Conservation (phyloP, 2,888 invertebrate species). For the Holacanthella duospinosa region DNA sequence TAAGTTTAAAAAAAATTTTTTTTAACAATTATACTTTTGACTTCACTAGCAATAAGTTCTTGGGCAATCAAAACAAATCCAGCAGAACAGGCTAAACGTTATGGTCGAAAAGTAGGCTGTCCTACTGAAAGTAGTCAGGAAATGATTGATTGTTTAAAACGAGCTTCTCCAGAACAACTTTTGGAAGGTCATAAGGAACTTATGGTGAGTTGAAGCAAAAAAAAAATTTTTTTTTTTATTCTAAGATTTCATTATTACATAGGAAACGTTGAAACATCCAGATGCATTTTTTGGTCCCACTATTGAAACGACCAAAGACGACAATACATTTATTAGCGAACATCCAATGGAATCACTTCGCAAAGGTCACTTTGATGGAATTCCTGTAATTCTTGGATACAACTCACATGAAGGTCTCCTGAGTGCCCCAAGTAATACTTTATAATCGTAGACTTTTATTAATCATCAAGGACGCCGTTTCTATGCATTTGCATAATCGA, state of each 20-base stretch:
- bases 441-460: no score
- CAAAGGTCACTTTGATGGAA: background rate
- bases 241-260: background rate
- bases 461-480: no score
- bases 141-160: background rate
- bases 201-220: background rate
- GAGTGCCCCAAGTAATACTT: background rate
- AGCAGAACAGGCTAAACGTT: background rate
- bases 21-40: background rate
- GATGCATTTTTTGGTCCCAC: background rate
- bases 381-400: background rate
- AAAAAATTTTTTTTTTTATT: background rate
- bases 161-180: background rate
- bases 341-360: background rate
- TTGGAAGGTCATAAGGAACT: background rate
- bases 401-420: slow-evolving; percentile 4
- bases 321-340: background rate
- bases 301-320: background rate
- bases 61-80: background rate
- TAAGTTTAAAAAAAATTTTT: background rate
- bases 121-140: background rate
- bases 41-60: background rate
- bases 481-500: no score
- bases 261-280: background rate
- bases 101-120: background rate